Evolutionary conservation across 92 coral and sea anemone species (phyloP), one percentile per base, ranked within the genome.

Genomic region (Chrysogorgia sp.): DNA sequence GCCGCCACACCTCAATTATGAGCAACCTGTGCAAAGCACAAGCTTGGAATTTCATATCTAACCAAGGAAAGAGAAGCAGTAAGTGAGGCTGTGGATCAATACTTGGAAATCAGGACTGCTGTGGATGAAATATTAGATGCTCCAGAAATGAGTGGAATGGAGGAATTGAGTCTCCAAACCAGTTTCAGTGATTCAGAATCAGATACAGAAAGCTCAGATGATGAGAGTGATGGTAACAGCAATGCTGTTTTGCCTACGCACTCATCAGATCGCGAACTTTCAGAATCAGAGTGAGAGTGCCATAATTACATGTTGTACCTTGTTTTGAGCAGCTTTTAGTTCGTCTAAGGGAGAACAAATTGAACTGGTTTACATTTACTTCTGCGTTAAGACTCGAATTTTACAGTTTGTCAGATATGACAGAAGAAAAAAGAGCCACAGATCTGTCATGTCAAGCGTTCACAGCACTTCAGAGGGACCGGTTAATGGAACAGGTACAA

Each of bases 341-440:
- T 34, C 62, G 82, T 12, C 71, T 86, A 10, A 26, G 82, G 34
- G 85, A 78, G 26, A 87, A 82, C 45, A 26, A 78, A 7, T 53
- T 77, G 29, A 87, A 83, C 58, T 87, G 91, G 91, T 87, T 87
- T 79, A 32, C 84, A 55, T 87, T 87, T 83, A 83, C 78, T 41
- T 72, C 49, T 19, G 91, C 79, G 34, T 34, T 83, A 20, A 69
- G 72, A 74, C 41, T 21, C 1, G 14, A 70, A 53, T 58, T 81
- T 25, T 31, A 13, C 69, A 71, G 30, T 66, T 20, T 87, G 24
- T 75, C 91, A 12, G 32, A 35, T 66, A 87, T 87, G 75, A 67
- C 63, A 28, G 50, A 35, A 33, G 85, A 67, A 57, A 84, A 79
- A 67, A 81, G 79, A 33, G 52, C 26, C 1, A 14, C 23, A 22